These are phyloP conservation scores for Nothobranchius kuhntae DNA, from an alignment of 2,113 vertebrate genomes.

Conservation along the genomic window DNA sequence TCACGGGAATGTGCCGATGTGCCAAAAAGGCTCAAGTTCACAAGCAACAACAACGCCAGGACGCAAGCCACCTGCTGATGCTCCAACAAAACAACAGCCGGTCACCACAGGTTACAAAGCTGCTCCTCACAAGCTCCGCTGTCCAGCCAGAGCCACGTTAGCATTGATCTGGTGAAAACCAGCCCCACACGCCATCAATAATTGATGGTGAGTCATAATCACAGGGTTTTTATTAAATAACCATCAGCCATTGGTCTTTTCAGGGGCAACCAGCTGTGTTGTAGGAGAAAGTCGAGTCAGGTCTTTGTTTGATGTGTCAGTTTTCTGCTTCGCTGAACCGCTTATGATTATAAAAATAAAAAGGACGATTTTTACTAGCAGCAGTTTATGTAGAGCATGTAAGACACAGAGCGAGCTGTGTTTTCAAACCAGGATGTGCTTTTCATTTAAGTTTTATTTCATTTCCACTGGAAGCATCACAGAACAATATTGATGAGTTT, in stretches of 20 bases:
- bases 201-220: conserved; percentile 71
- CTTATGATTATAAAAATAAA: conserved; percentile 1
- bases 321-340: conserved; percentile 18
- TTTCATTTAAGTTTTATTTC: conserved; percentile 1
- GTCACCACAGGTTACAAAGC: conserved; percentile 61
- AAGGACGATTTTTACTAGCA: background rate
- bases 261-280: conserved; percentile 61
- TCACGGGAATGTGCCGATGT: conserved; percentile 72
- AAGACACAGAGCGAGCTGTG: background rate
- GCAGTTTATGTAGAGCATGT: background rate
- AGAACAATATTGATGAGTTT: background rate
- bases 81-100: conserved; percentile 68
- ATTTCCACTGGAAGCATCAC: conserved; percentile 24
- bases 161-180: conserved; percentile 68
- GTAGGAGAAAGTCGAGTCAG: conserved; percentile 49
- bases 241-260: conserved; percentile 48
- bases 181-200: conserved; percentile 59
- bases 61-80: conserved; percentile 79
- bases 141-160: conserved; percentile 56
- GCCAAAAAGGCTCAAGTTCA: conserved; percentile 78
- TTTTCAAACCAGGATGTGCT: too few species aligned
- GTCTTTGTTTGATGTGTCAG: conserved; percentile 15
- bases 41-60: conserved; percentile 69
- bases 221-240: conserved; percentile 59
- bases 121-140: conserved; percentile 53